Evolutionary conservation across 2,888 invertebrate species (phyloP).

Genomic region (Epinotia bilunana): DNA sequence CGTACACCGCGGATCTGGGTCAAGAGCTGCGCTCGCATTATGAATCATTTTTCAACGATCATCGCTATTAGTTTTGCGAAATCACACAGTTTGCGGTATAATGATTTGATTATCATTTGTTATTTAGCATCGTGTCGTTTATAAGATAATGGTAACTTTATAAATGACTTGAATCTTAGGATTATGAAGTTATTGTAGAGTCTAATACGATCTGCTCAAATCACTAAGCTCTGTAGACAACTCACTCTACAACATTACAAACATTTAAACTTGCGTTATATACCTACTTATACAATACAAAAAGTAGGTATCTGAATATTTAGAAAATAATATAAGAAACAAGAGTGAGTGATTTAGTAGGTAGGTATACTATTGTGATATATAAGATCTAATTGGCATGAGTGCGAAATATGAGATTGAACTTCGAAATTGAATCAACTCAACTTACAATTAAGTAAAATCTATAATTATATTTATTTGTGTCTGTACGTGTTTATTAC

Average conservation of each 20-base stretch:
- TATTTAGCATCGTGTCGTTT: slow-evolving; percentile 33
- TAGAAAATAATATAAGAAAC: not conserved
- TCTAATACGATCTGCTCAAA: not conserved
- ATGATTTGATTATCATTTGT: slow-evolving; percentile 44
- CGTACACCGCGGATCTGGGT: slow-evolving; percentile 58
- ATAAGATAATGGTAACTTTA: slow-evolving; percentile 33
- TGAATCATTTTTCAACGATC: slow-evolving; percentile 66
- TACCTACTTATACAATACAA: too few species aligned
- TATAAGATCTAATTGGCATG: too few species aligned
- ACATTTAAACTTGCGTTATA: too few species aligned
- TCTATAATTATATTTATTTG: too few species aligned
- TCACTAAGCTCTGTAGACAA: not conserved
- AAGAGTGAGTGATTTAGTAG: too few species aligned
- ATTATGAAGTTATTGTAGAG: not conserved
- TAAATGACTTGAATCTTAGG: slow-evolving; percentile 7
- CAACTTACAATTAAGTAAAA: too few species aligned
- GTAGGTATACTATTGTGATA: too few species aligned
- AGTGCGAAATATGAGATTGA: too few species aligned
- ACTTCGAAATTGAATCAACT: too few species aligned
- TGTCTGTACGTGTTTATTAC: too few species aligned
- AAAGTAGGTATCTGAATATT: not conserved
- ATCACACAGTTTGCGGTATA: slow-evolving; percentile 41
- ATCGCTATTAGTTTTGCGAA: slow-evolving; percentile 55
- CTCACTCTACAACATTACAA: not conserved
- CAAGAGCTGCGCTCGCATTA: slow-evolving; percentile 61